phyloP scores from a whole-genome alignment of 1,140 invertebrate species.

The Portunus trituberculatus region DNA sequence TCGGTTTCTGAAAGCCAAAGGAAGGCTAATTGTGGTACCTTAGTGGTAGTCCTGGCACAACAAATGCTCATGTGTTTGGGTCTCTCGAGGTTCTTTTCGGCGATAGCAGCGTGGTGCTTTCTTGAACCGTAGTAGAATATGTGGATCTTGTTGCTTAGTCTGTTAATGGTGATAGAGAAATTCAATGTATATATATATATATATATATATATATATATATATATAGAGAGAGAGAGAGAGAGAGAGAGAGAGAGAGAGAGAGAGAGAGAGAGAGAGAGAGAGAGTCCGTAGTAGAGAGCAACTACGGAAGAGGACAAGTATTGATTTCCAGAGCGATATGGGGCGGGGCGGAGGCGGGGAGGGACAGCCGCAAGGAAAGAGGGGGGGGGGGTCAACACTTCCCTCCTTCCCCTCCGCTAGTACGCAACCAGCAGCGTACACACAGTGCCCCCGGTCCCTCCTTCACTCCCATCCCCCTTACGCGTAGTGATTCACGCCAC shows the following conservation, averaged over 20 bases:
- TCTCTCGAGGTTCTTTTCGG: no score
- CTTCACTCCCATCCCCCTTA: not conserved
- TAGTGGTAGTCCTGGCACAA: no score
- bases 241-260: not conserved
- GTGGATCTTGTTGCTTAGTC: no score
- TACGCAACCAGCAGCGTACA: constrained; percentile 16
- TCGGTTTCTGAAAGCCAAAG: no score
- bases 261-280: constrained; percentile 10
- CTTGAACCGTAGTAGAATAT: no score
- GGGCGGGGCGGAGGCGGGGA: not conserved
- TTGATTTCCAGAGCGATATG: not conserved
- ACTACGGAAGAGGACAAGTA: constrained; percentile 17
- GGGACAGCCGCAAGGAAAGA: not conserved
- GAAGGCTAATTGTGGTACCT: no score
- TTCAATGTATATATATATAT: no score
- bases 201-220: no score
- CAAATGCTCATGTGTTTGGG: no score
- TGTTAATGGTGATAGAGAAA: no score
- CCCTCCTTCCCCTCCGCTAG: not conserved
- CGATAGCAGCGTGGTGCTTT: no score
- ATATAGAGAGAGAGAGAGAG: no score
- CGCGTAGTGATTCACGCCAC: not conserved
- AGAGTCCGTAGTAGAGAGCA: not conserved
- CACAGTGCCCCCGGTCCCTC: not conserved
- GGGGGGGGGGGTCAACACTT: not conserved